Conservation (phyloP, 2,888 invertebrate species). For the Arge pagana region DNA sequence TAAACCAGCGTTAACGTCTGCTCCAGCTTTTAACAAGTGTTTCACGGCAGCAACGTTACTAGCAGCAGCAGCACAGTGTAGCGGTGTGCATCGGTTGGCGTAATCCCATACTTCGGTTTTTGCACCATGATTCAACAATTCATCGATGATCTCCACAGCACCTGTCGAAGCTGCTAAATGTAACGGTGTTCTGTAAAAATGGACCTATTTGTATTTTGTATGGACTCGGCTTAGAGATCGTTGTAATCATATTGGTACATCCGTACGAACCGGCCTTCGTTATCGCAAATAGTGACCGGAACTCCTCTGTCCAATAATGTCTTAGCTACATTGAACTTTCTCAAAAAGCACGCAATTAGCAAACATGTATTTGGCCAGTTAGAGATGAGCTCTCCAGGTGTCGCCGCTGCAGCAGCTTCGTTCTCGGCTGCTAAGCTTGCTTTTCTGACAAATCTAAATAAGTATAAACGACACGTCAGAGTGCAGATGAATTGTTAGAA, state of each 20-base stretch:
- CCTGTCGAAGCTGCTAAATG: conserved; percentile 82
- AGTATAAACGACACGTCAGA: background rate
- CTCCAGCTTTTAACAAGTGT: conserved; percentile 71
- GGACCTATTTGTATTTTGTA: conserved; percentile 1
- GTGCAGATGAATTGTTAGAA: background rate
- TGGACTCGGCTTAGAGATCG: background rate
- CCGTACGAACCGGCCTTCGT: conserved; percentile 67
- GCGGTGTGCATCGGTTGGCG: conserved; percentile 71
- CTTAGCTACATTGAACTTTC: conserved; percentile 62
- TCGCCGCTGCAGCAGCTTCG: conserved; percentile 36
- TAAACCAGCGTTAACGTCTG: conserved; percentile 78
- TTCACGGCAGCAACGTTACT: conserved; percentile 67
- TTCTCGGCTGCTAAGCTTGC: conserved; percentile 42
- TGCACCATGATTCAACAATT: conserved; percentile 72
- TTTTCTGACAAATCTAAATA: conserved; percentile 39
- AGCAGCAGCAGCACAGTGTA: conserved; percentile 77
- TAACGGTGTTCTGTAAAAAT: conserved; percentile 64
- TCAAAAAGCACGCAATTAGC: conserved; percentile 68
- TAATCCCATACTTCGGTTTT: conserved; percentile 75
- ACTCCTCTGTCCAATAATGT: conserved; percentile 64
- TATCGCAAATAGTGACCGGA: conserved; percentile 69
- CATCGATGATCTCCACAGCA: conserved; percentile 70
- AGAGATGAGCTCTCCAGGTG: conserved; percentile 59
- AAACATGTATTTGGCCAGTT: conserved; percentile 62
- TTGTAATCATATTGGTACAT: conserved; percentile 14